Percentiles rank a stretch among this genome's conserved stretches.
These are phyloP conservation scores for Dendrocincla fuliginosa DNA, from an alignment of 2,797 vertebrate species.

Conservation along the genomic window DNA sequence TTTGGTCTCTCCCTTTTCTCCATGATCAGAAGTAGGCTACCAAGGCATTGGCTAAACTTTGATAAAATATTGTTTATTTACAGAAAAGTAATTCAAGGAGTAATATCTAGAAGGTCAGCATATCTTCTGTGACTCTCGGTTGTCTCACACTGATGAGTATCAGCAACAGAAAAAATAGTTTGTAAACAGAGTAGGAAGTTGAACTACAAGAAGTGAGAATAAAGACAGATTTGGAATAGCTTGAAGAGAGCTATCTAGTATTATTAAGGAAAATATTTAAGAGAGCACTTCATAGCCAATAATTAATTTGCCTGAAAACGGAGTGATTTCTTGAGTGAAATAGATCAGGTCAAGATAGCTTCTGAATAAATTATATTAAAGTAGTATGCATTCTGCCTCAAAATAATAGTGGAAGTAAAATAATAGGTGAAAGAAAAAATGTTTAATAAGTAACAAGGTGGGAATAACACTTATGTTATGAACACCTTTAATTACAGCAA, in stretches of 20 bases:
- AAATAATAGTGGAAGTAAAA: background rate
- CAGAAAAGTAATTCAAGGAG: background rate
- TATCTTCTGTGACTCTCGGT: background rate
- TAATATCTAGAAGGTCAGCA: background rate
- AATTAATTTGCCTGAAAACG: background rate
- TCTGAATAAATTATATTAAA: constrained; percentile 15
- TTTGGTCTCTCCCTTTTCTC: background rate
- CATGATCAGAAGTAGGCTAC: background rate
- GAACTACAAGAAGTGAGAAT: background rate
- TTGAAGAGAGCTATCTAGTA: background rate
- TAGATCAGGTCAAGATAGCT: background rate
- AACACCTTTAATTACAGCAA: constrained; percentile 29
- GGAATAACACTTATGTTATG: constrained; percentile 27
- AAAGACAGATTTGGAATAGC: background rate
- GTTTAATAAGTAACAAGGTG: background rate
- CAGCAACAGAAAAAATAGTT: background rate
- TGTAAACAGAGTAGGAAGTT: background rate
- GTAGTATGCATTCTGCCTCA: background rate
- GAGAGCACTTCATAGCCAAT: background rate
- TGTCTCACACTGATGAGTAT: background rate
- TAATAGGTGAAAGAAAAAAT: background rate
- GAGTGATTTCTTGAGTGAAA: background rate
- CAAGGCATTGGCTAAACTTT: background rate
- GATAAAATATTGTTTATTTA: background rate
- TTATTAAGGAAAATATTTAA: background rate